Base-by-base conservation (phyloP, 2,888 invertebrate genomes). In the Sphaeridia pumilis region DNA sequence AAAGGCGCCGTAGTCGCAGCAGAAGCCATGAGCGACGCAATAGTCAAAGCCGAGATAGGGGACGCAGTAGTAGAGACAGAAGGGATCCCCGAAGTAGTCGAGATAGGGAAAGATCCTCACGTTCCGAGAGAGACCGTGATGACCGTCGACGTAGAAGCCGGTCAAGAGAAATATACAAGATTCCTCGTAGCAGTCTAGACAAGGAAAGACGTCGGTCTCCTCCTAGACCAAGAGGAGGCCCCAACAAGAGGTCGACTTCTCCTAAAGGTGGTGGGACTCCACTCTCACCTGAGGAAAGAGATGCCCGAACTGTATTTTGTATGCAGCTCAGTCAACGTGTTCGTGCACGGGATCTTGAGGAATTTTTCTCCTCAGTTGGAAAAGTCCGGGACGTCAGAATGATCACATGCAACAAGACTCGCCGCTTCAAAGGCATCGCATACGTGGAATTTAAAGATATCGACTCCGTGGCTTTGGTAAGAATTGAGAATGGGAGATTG, bases 401-500 rank as follows among this genome's bases (percentile, higher is more conserved):
- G 65, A 99, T 99, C 54, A 94, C 94, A 52, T 98, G 98, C 73
- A 97, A 95, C 73, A 95, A 97, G 73, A 99, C 98, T 0, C 81
- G 97, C 68, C 76, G 97, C 63, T 97, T 97, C 68, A 99, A 99
- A 74, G 98, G 98, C 43, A 97, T 99, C 66, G 90, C 97, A n/a
- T 99, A 99, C 69, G 92, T 99, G 56, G 98, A 99, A 74, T 99
- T 98, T 70, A 86, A 87, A 72, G 95, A 97, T 74, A 87, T 93
- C 1, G 95, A 95, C 74, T 92, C 94, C 58, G 97, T 98, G 7
- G 86, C 94, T 55, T 74, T 95, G 75, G 87, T 87, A 72, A 78
- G 80, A 28, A 14, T 17, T 14, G 22, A 31, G 14, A 14, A 10
- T 31, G 14, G 7, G 14, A 31, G 31, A 31, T 31, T 31, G 7